Evolutionary conservation across 2,113 vertebrate species (phyloP).

Genomic region (Antigone vipio): DNA sequence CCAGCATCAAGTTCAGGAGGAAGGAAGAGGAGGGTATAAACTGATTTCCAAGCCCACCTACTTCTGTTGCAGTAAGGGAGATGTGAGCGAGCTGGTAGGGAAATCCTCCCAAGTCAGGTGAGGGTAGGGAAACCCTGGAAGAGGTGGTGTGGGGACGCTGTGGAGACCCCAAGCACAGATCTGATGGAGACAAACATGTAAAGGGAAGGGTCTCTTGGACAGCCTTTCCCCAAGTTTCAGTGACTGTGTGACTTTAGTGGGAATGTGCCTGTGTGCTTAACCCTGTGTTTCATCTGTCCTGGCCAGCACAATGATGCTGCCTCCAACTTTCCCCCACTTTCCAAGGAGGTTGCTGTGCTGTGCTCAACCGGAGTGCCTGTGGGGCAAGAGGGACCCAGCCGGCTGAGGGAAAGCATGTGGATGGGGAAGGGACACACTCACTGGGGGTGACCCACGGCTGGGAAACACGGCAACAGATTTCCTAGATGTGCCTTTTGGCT

Average conservation of each 20-base stretch:
- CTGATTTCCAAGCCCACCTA: background rate
- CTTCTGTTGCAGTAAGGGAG: background rate
- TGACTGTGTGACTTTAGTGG: fast-evolving
- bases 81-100: background rate
- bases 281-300: background rate
- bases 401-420: background rate
- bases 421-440: background rate
- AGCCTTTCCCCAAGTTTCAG: background rate
- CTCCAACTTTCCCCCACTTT: background rate
- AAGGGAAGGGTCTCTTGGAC: background rate
- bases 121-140: background rate
- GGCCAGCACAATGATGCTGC: background rate
- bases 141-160: background rate
- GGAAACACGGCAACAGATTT: background rate
- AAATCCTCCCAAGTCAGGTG: background rate
- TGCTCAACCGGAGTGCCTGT: background rate
- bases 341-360: background rate
- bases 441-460: background rate
- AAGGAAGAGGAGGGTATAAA: background rate
- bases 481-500: background rate
- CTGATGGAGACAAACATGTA: background rate
- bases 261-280: background rate
- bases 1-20: background rate
- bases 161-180: background rate
- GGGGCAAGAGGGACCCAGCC: background rate